Evolutionary conservation across 2,888 invertebrate species (phyloP), one percentile per base, ranked within the genome.

Genomic region (Podabrus alpinus): DNA sequence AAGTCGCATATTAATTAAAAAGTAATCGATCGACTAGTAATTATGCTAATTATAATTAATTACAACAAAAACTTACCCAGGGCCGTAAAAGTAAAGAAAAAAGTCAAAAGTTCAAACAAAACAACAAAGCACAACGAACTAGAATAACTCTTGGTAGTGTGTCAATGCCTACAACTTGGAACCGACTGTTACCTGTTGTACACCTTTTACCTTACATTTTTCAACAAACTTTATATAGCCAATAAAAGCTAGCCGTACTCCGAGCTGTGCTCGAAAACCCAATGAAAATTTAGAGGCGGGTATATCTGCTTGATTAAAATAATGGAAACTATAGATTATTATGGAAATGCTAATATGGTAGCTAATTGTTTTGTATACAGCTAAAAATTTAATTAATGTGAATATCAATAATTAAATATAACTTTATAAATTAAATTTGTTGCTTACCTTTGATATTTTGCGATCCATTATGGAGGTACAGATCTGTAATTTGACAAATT

Each of bases 291-390:
- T 19, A 66, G 77, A 79, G 86, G 85, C 83, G 85, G 81, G 74
- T 68, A 68, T 72, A 62, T 60, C 64, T 69, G 72, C 78, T 80
- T 81, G 85, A 86, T 86, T 86, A 85, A 86, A 86, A 86, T 87
- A 86, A 87, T 87, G 87, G 87, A 85, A 86, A 85, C 85, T 83
- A 82, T 82, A 83, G 84, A 85, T 86, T 86, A 86, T 83, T 83
- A 77, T 76, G 75, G 82, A 83, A 83, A 85, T 83, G 82, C 85
- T 84, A 86, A 86, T 86, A 87, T 87, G 87, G 86, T 84, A 86
- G 86, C 85, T 87, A 86, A 87, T 87, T 86, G 85, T 85, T 79
- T 64, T 79, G 74, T 73, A 24, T 76, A 69, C 60, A 29, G 7
- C 45, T 45, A 45, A 45, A 45, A 45, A 7, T 45, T 45, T 11